Evolutionary conservation across 1,140 invertebrate genomes (phyloP).

Genomic region (Lasioglossum albipes): DNA sequence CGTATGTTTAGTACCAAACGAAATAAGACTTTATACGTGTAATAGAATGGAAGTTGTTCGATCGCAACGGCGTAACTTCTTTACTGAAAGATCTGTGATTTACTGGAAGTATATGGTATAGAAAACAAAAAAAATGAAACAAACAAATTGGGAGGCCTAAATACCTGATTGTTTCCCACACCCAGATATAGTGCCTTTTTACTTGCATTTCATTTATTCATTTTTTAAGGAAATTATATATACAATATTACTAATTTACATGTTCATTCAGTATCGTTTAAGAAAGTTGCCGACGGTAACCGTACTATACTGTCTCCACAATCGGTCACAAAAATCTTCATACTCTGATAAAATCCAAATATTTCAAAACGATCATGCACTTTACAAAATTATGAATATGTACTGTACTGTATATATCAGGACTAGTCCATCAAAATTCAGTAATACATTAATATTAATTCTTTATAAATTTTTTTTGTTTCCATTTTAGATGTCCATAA

Average conservation of each 20-base stretch:
- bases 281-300: conserved; percentile 44
- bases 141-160: conserved; percentile 57
- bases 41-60: conserved; percentile 54
- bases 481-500: too few relatives aligned
- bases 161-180: conserved; percentile 59
- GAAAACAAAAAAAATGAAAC: conserved; percentile 9
- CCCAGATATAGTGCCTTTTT: conserved; percentile 66
- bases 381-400: too few relatives aligned
- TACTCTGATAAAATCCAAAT: too few relatives aligned
- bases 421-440: too few relatives aligned
- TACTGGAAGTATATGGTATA: conserved; percentile 29
- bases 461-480: too few relatives aligned
- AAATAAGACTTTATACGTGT: conserved; percentile 51
- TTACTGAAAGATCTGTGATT: conserved; percentile 55
- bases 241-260: conserved; percentile 52
- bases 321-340: too few relatives aligned
- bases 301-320: too few relatives aligned
- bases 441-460: too few relatives aligned
- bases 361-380: too few relatives aligned
- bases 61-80: conserved; percentile 62
- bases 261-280: conserved; percentile 55
- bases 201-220: conserved; percentile 63
- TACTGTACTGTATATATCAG: too few relatives aligned
- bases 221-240: conserved; percentile 49
- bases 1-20: conserved; percentile 35